A percentile compares a stretch with the other conserved stretches of the same genome.
These are phyloP conservation scores for Nettapus auritus DNA, from an alignment of 2,113 vertebrate genomes.

Conservation along the genomic window DNA sequence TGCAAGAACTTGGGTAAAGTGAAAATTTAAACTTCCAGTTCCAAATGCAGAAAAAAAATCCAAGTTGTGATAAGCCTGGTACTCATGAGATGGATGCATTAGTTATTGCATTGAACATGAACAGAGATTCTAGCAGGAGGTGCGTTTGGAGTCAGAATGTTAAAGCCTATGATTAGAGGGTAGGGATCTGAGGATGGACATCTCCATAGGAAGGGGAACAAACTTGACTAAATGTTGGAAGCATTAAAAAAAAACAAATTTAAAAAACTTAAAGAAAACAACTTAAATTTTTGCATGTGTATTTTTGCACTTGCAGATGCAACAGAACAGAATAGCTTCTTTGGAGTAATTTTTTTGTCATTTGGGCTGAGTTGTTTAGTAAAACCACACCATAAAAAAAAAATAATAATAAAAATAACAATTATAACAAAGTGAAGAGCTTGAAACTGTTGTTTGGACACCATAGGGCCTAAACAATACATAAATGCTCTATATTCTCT, in stretches of 20 bases:
- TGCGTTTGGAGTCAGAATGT: not conserved
- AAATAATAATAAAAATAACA: not conserved
- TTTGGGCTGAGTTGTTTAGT: not conserved
- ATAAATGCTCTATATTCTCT: not conserved
- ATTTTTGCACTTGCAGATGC: not conserved
- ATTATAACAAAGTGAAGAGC: not conserved
- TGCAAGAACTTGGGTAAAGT: not conserved
- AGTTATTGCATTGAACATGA: not conserved
- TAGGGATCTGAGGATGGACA: not conserved
- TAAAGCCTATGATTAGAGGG: not conserved
- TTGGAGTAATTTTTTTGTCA: not conserved
- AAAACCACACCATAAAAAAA: not conserved
- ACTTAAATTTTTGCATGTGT: not conserved
- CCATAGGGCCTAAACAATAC: not conserved
- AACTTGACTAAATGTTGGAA: not conserved
- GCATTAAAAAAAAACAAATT: not conserved
- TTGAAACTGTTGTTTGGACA: not conserved
- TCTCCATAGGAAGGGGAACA: not conserved
- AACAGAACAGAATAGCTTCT: not conserved
- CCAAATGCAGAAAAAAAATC: not conserved
- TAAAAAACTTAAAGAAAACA: not conserved
- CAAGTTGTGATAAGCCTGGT: not conserved
- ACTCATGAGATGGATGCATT: not conserved
- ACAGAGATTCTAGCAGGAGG: not conserved
- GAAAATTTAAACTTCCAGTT: not conserved